Conservation (phyloP, 2,113 vertebrate genomes). For the Pangasianodon hypophthalmus region DNA sequence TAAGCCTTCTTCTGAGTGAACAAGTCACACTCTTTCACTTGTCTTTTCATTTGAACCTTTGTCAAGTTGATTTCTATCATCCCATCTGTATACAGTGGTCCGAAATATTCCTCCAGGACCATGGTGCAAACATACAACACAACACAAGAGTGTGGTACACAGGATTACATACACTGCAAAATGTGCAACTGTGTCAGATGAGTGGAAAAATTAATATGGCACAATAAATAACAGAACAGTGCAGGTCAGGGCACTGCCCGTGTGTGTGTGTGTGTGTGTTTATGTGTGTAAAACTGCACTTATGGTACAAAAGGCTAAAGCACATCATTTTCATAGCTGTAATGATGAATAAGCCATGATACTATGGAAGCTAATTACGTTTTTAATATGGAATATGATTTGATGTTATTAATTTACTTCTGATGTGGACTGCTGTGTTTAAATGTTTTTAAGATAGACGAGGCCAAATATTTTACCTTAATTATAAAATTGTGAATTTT, state of each 20-base stretch:
- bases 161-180: background rate
- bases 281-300: background rate
- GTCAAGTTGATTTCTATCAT: background rate
- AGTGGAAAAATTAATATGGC: background rate
- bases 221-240: background rate
- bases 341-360: background rate
- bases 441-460: background rate
- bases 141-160: background rate
- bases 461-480: slow-evolving; percentile 20
- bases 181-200: background rate
- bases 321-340: background rate
- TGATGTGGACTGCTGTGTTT: background rate
- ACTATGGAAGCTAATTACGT: background rate
- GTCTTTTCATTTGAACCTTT: background rate
- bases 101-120: background rate
- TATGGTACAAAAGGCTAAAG: background rate
- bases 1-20: background rate
- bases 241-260: background rate
- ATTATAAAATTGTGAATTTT: background rate
- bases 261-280: background rate
- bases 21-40: background rate
- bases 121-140: background rate
- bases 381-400: background rate
- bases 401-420: background rate
- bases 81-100: background rate